Conservation (phyloP, 2,113 vertebrate genomes). For the Phrynosoma blainvillii region DNA sequence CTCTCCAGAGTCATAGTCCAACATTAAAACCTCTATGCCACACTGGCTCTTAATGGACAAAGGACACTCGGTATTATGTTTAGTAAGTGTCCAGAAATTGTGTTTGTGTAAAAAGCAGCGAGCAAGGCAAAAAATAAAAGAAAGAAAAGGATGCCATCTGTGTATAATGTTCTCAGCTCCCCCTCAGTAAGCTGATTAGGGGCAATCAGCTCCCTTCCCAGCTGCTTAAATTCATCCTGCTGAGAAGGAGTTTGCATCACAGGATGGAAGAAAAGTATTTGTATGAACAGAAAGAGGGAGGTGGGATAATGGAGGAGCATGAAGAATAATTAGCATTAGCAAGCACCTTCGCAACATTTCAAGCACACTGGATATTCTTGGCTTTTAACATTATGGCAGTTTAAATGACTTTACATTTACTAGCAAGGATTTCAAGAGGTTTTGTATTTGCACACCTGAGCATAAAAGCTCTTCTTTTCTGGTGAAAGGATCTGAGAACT, state of each 20-base stretch:
- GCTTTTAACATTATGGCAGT: background rate
- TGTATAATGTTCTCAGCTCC: constrained; percentile 44
- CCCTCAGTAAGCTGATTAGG: constrained; percentile 45
- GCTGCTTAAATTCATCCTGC: constrained; percentile 43
- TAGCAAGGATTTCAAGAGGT: background rate
- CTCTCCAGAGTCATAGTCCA: no score
- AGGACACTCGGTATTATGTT: background rate
- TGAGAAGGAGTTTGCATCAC: background rate
- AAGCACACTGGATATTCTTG: background rate
- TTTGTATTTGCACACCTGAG: background rate
- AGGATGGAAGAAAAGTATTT: background rate
- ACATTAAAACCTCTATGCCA: no score
- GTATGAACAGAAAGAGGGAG: background rate
- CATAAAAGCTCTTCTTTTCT: background rate
- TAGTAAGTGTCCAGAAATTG: background rate
- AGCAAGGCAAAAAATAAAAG: background rate
- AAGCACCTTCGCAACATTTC: rapidly evolving
- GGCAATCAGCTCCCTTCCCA: constrained; percentile 46
- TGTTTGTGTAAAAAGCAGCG: background rate
- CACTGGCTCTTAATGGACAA: no score
- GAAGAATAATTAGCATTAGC: background rate
- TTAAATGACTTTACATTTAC: background rate
- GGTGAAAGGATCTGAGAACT: background rate
- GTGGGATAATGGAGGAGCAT: background rate
- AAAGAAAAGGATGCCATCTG: constrained; percentile 31